Evolutionary conservation across 2,113 vertebrate species (phyloP).

Genomic region (Anas platyrhynchos): DNA sequence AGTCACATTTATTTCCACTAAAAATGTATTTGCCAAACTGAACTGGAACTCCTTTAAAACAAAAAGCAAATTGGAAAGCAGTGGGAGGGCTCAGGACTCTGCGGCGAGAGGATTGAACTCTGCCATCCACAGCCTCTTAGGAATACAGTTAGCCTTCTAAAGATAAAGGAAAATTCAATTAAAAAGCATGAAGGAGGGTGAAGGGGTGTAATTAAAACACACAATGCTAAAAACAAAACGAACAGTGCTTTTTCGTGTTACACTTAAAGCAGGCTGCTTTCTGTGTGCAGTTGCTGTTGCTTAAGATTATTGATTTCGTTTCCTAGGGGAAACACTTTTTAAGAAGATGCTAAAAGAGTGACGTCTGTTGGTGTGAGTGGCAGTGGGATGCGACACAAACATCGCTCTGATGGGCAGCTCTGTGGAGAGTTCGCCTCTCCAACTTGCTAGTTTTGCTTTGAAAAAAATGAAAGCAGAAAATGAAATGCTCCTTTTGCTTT

Average conservation of each 20-base stretch:
- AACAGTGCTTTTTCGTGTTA: conserved; percentile 33
- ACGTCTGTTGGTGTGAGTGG: neutral
- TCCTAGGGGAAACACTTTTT: conserved; percentile 26
- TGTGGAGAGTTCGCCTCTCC: neutral
- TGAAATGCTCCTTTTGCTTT: neutral
- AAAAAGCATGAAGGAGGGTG: conserved; percentile 9
- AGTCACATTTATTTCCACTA: neutral
- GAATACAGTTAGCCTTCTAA: conserved; percentile 34
- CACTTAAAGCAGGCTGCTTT: neutral
- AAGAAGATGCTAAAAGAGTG: neutral
- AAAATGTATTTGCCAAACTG: neutral
- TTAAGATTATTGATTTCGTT: conserved; percentile 51
- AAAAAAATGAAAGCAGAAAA: neutral
- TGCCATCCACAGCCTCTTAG: conserved; percentile 4
- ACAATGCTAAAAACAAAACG: conserved; percentile 26
- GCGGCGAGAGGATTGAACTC: conserved; percentile 8
- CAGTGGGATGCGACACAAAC: neutral
- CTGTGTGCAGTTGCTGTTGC: conserved; percentile 1
- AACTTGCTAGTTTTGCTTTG: neutral
- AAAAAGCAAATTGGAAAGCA: neutral
- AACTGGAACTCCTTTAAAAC: conserved; percentile 1
- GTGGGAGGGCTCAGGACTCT: neutral
- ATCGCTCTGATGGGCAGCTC: neutral
- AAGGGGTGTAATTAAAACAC: conserved; percentile 50
- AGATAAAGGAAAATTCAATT: conserved; percentile 55